Conservation (phyloP, 2,797 vertebrate genomes). For the Eulemur rubriventer region DNA sequence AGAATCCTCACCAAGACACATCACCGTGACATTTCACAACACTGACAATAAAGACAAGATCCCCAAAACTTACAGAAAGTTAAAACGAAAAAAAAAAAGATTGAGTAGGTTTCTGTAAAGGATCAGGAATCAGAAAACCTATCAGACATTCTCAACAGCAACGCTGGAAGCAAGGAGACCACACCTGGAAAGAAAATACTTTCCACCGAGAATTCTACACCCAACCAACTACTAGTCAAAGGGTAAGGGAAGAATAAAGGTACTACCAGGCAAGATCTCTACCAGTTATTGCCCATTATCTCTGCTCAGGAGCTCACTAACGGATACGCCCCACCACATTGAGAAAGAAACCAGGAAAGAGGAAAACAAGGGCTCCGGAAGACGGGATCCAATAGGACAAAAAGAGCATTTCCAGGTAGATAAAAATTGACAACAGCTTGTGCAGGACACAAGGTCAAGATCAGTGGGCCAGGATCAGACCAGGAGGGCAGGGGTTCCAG, state of each 20-base stretch:
- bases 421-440: background rate
- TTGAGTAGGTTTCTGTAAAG: background rate
- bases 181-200: background rate
- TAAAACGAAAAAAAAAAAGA: background rate
- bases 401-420: background rate
- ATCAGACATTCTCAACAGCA: background rate
- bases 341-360: background rate
- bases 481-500: too few relatives aligned
- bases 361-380: too few relatives aligned
- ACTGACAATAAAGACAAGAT: background rate
- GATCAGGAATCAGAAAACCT: background rate
- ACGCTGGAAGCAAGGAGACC: too few relatives aligned
- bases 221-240: background rate
- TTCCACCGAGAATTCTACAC: background rate
- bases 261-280: background rate
- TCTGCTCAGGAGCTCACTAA: background rate
- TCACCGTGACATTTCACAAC: background rate
- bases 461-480: accelerated
- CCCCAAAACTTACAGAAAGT: background rate
- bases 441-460: background rate
- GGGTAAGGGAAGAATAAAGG: background rate
- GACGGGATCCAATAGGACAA: accelerated
- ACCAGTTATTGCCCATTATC: accelerated
- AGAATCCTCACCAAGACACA: background rate
- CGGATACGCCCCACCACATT: too few relatives aligned